A percentile compares a stretch with the other conserved stretches of the same genome.
phyloP scores from a whole-genome alignment of 2,113 vertebrate species.

The Nettapus auritus region DNA sequence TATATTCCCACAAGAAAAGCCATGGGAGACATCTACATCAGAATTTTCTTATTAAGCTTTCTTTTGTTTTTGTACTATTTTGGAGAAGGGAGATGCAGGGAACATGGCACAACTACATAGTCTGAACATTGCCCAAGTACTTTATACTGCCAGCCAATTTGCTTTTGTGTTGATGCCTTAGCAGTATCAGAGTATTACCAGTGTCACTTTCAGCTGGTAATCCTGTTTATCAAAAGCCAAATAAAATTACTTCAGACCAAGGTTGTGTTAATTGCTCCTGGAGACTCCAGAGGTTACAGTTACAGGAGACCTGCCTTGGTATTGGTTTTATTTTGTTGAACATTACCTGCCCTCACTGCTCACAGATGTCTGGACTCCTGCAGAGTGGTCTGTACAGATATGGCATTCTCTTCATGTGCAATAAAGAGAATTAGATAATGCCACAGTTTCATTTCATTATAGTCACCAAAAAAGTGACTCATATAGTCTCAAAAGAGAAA shows the following conservation, averaged over 20 bases:
- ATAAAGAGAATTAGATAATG: neutral
- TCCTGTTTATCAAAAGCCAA: neutral
- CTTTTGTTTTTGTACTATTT: neutral
- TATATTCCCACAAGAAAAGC: neutral
- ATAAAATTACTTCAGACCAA: neutral
- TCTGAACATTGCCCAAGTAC: neutral
- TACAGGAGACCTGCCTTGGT: neutral
- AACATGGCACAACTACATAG: neutral
- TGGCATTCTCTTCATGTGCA: neutral
- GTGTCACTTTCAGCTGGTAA: neutral
- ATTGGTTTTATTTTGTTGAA: neutral
- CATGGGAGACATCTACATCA: neutral
- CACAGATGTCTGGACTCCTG: neutral
- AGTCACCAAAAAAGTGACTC: neutral
- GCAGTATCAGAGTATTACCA: neutral
- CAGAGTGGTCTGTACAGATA: neutral
- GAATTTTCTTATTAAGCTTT: neutral
- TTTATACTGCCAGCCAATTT: neutral
- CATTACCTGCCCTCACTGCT: neutral
- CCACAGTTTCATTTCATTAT: neutral
- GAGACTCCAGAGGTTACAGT: neutral
- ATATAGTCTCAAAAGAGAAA: neutral
- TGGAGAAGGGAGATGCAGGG: neutral
- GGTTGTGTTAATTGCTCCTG: neutral
- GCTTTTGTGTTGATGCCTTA: neutral